Conservation (phyloP, 2,113 vertebrate species). For the Oreotragus oreotragus region DNA sequence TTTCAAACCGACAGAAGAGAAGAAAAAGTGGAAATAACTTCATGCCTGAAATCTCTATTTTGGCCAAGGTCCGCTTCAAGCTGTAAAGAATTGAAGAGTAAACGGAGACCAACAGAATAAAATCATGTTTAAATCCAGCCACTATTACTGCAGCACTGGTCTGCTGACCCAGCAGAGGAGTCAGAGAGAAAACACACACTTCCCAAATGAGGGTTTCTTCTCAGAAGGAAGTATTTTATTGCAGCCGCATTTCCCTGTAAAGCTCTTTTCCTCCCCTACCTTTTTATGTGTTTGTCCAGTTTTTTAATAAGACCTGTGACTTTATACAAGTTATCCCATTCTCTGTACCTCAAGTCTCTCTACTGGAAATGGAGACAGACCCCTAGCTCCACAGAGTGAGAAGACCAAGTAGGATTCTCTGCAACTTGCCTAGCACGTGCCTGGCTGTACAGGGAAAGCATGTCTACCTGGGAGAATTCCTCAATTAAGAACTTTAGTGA, state of each 20-base stretch:
- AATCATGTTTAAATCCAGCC: background rate
- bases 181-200: background rate
- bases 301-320: background rate
- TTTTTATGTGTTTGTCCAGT: background rate
- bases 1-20: background rate
- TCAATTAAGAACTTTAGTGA: background rate
- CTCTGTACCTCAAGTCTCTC: background rate
- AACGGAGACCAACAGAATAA: background rate
- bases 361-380: background rate
- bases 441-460: background rate
- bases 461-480: background rate
- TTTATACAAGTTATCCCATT: background rate
- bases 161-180: background rate
- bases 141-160: background rate
- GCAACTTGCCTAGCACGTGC: fast-evolving
- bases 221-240: background rate
- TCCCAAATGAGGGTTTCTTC: background rate
- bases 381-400: background rate
- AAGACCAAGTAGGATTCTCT: background rate
- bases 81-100: background rate
- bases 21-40: background rate
- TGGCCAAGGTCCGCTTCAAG: background rate
- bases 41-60: background rate
- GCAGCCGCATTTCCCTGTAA: background rate
- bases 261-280: background rate